Conservation (phyloP, 1,140 invertebrate genomes). For the Cotesia chilonis region DNA sequence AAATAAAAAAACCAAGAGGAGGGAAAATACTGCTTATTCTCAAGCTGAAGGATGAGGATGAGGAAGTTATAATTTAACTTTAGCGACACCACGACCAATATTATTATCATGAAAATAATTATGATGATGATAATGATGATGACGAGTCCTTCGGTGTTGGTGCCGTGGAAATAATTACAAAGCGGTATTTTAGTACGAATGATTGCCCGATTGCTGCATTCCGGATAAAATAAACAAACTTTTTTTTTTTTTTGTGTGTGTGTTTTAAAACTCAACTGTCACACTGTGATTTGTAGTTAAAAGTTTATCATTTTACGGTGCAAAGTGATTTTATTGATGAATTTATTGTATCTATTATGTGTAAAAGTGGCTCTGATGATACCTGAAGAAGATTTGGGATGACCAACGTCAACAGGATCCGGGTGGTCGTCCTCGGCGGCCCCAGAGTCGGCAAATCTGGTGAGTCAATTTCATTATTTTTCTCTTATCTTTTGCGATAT, state of each 20-base stretch:
- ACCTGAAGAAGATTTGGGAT: slow-evolving; percentile 51
- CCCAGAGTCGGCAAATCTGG: slow-evolving; percentile 76
- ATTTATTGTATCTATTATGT: slow-evolving; percentile 27
- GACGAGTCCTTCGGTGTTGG: neutral
- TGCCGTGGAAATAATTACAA: slow-evolving; percentile 35
- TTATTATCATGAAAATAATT: neutral
- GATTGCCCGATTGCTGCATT: slow-evolving; percentile 18
- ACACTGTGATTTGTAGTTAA: slow-evolving; percentile 10
- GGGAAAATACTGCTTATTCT: neutral
- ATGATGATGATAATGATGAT: slow-evolving; percentile 17
- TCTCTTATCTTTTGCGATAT: slow-evolving; percentile 18
- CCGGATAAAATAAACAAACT: neutral
- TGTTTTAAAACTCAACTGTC: neutral
- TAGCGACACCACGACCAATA: slow-evolving; percentile 3
- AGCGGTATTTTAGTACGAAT: slow-evolving; percentile 31
- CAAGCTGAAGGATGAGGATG: slow-evolving; percentile 13
- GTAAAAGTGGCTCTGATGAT: slow-evolving; percentile 17
- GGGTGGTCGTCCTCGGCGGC: slow-evolving; percentile 75
- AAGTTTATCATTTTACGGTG: neutral
- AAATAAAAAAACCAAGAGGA: slow-evolving; percentile 21
- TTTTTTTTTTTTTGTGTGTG: neutral
- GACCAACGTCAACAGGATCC: slow-evolving; percentile 75
- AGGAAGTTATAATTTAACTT: slow-evolving; percentile 39
- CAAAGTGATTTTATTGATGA: slow-evolving; percentile 16
- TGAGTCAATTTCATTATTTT: slow-evolving; percentile 55